Percentiles rank a stretch among this genome's conserved stretches.
Evolutionary conservation across 2,888 invertebrate genomes (phyloP).

Genomic region (Microchrysa polita): DNA sequence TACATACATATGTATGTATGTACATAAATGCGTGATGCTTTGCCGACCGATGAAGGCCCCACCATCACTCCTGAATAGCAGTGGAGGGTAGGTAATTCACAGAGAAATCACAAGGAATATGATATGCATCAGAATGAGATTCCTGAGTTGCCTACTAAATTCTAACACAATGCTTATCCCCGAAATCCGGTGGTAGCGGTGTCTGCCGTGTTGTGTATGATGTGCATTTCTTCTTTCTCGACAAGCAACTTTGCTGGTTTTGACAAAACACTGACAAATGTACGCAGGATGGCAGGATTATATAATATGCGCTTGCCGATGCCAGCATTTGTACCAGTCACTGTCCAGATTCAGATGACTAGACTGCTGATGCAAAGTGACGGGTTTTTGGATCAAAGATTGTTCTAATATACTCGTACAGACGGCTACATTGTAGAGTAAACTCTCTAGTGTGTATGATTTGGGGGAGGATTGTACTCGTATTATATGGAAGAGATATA

Average conservation of each 20-base stretch:
- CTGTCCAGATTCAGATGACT: neutral
- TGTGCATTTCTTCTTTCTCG: slow-evolving; percentile 9
- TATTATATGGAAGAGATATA: slow-evolving; percentile 36
- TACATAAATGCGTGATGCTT: too few relatives aligned
- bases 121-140: slow-evolving; percentile 46
- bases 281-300: neutral
- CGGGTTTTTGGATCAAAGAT: neutral
- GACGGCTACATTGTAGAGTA: too few relatives aligned
- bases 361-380: slow-evolving; percentile 21
- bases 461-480: neutral
- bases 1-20: neutral
- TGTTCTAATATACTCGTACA: slow-evolving; percentile 7
- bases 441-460: too few relatives aligned
- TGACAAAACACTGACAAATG: neutral
- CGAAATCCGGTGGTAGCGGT: too few relatives aligned
- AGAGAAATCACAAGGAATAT: slow-evolving; percentile 39
- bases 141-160: slow-evolving; percentile 38
- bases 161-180: neutral
- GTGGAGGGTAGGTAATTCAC: slow-evolving; percentile 12
- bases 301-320: slow-evolving; percentile 15
- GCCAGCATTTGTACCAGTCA: neutral
- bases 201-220: too few relatives aligned
- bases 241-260: neutral
- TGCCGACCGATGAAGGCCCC: neutral
- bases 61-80: neutral